Evolutionary conservation across 1,140 invertebrate genomes (phyloP).

Genomic region (Antheraea pernyi): DNA sequence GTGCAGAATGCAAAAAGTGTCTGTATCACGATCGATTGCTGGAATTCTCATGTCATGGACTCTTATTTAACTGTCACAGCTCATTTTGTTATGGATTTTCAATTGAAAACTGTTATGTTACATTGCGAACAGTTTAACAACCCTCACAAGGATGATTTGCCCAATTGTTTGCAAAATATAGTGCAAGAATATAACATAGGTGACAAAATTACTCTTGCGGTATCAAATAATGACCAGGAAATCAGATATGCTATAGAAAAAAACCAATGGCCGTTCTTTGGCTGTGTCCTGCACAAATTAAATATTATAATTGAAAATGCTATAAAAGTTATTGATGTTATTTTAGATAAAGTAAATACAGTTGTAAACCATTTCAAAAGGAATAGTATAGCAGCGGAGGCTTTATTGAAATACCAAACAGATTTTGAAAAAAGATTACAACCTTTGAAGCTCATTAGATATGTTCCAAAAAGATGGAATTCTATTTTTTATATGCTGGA

Average conservation of each 20-base stretch:
- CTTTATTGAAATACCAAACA: slow-evolving; percentile 12
- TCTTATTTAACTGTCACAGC: slow-evolving; percentile 22
- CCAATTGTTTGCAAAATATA: not conserved
- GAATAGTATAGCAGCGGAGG: not conserved
- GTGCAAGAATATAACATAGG: slow-evolving; percentile 3
- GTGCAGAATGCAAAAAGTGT: slow-evolving; percentile 16
- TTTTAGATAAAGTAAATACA: slow-evolving; percentile 9
- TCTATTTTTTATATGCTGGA: slow-evolving; percentile 12
- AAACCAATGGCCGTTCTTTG: not conserved
- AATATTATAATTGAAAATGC: slow-evolving; percentile 19
- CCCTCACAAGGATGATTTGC: not conserved
- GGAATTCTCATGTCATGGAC: slow-evolving; percentile 18
- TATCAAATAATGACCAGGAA: slow-evolving; percentile 3
- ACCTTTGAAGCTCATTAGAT: slow-evolving; percentile 6
- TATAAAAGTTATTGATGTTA: slow-evolving; percentile 7
- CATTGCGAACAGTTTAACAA: slow-evolving; percentile 9
- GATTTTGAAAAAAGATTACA: slow-evolving; percentile 5
- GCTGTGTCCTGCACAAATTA: slow-evolving; percentile 22
- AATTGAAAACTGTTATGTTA: slow-evolving; percentile 19
- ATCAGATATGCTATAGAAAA: slow-evolving; percentile 9
- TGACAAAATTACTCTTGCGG: slow-evolving; percentile 8
- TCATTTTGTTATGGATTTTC: slow-evolving; percentile 20
- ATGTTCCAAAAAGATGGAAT: slow-evolving; percentile 16
- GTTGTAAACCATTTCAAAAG: not conserved
- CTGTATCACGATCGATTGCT: slow-evolving; percentile 21